phyloP scores from a whole-genome alignment of 2,888 invertebrate species.

The Amphipoea lucens region DNA sequence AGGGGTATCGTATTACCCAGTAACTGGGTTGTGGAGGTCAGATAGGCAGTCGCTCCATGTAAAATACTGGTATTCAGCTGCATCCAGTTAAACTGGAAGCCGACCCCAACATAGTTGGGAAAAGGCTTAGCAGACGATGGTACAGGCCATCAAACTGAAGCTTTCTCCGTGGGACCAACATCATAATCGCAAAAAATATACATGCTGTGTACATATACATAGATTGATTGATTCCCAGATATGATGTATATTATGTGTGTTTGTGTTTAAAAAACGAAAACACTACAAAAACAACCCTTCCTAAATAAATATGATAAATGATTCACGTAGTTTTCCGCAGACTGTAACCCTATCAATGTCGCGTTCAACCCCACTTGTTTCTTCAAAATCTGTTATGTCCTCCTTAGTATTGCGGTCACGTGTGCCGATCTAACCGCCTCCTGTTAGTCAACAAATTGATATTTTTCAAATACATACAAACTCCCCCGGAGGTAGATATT shows the following conservation, averaged over 20 bases:
- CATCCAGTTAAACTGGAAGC: too few relatives aligned
- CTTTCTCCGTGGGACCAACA: not conserved
- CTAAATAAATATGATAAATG: slow-evolving; percentile 62
- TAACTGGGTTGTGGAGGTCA: too few relatives aligned
- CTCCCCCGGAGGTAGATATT: slow-evolving; percentile 61
- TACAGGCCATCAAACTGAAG: not conserved
- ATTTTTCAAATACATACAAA: slow-evolving; percentile 81
- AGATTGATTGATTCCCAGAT: not conserved
- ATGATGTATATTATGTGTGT: not conserved
- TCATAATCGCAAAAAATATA: not conserved
- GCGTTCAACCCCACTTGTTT: slow-evolving; percentile 70
- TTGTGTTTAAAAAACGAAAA: slow-evolving; percentile 7
- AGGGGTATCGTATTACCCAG: too few relatives aligned
- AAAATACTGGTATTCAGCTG: too few relatives aligned
- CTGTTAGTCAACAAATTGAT: slow-evolving; percentile 86
- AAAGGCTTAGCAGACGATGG: too few relatives aligned
- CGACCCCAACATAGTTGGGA: too few relatives aligned
- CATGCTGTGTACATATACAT: not conserved
- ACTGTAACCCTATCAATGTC: slow-evolving; percentile 73
- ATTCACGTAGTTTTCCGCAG: slow-evolving; percentile 60
- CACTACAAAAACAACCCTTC: slow-evolving; percentile 4
- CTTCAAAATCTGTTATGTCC: slow-evolving; percentile 75
- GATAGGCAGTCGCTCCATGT: too few relatives aligned
- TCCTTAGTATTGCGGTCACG: slow-evolving; percentile 80
- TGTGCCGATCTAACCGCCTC: slow-evolving; percentile 76